Evolutionary conservation across 1,140 invertebrate genomes (phyloP), one percentile per base, ranked within the genome.

Genomic region (Solenopsis invicta): DNA sequence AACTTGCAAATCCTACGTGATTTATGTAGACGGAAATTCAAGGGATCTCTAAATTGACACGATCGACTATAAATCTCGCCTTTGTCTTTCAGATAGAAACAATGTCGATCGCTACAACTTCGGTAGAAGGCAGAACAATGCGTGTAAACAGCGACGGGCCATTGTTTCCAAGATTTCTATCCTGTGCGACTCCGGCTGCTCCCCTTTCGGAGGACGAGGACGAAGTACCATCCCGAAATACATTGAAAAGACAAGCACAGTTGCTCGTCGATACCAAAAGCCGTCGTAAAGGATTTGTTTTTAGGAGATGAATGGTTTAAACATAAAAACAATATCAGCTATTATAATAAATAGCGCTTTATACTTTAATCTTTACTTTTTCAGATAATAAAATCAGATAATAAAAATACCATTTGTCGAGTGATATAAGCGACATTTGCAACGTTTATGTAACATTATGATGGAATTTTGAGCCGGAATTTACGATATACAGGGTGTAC

Each of bases 251-350:
- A 86, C 98, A 98, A 94, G 98, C 98, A 1, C 97, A 98, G 93
- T 94, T 98, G 6, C 97, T 98, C 41, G 96, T 98, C 18, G 98
- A 98, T 93, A 97, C 98, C 2, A 98, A 98, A 93, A 98, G 97
- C 67, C 96, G 98, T 64, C 96, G 97, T 76, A 98, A 98, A 95
- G 97, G 96, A 21, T 97, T 97, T 89, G 93, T 87, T 69, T 93
- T 95, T 2, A 94, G 92, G 88, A 90, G 94, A 94, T 95, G 89
- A 92, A 74, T 21, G 56, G 21, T 13, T 59, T 0, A 13, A 21
- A 12, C 0, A 24, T 9, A 0, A 2, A 69, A 66, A 24, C 3
- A 9, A n/a, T 85, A 56, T 13, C 2, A 54, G 5, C 3, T 37
- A 62, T n/a, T 18, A 10, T 21, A 41, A 56, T n/a, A n/a, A 41